A percentile compares a stretch with the other conserved stretches of the same genome.
Conservation (phyloP, 2,888 invertebrate genomes). For the Patella depressa region DNA sequence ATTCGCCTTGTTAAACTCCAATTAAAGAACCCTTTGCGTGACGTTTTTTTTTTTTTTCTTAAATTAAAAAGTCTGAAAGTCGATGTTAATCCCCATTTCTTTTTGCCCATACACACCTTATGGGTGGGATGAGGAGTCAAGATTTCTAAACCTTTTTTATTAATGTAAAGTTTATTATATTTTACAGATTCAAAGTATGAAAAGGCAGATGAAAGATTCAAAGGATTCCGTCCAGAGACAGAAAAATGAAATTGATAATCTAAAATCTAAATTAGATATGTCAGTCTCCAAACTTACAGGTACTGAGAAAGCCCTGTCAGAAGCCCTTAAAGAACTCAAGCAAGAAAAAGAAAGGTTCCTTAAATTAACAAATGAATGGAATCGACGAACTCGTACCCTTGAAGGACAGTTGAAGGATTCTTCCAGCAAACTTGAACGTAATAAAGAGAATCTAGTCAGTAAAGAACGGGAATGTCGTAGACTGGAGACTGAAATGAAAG, state of each 20-base stretch:
- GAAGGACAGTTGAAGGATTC: constrained; percentile 59
- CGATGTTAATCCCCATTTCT: too few species aligned
- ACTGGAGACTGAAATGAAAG: constrained; percentile 55
- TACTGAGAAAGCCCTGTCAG: constrained; percentile 62
- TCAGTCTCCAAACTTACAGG: constrained; percentile 61
- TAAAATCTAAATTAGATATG: constrained; percentile 63
- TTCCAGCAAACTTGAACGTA: constrained; percentile 55
- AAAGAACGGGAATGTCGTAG: constrained; percentile 60
- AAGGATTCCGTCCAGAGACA: constrained; percentile 58
- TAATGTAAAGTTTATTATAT: constrained; percentile 9
- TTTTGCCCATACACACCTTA: too few species aligned
- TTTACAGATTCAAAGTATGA: constrained; percentile 53
- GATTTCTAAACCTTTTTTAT: background rate
- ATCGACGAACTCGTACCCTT: constrained; percentile 53
- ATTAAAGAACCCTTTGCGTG: too few species aligned
- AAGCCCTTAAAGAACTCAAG: constrained; percentile 60
- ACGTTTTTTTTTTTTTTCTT: too few species aligned
- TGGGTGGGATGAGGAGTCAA: background rate
- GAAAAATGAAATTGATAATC: constrained; percentile 58
- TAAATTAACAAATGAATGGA: constrained; percentile 61
- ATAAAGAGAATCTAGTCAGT: constrained; percentile 49
- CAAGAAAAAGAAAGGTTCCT: constrained; percentile 62
- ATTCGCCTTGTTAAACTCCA: too few species aligned
- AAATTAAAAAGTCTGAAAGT: too few species aligned
- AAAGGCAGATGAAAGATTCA: constrained; percentile 62